phyloP scores from a whole-genome alignment of 2,888 invertebrate genomes.

The Opisthograptis luteolata region DNA sequence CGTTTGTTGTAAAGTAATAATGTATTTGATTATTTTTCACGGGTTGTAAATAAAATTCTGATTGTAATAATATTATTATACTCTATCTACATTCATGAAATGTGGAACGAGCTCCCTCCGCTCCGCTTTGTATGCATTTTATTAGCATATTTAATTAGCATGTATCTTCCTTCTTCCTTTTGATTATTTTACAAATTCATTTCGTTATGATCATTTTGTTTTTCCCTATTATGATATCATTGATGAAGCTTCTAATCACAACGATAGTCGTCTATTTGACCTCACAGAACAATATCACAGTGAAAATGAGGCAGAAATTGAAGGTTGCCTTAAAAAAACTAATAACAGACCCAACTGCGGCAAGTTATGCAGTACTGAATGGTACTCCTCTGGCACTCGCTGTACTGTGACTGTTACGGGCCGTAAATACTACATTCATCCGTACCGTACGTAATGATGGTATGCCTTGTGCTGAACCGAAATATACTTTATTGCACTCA shows the following conservation, averaged over 20 bases:
- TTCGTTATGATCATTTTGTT: not conserved
- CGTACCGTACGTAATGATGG: slow-evolving; percentile 64
- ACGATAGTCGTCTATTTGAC: not conserved
- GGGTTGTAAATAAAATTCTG: too few species aligned
- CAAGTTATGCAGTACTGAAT: slow-evolving; percentile 59
- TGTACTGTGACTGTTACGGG: slow-evolving; percentile 70
- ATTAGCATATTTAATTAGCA: too few species aligned
- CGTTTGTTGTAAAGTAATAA: too few species aligned
- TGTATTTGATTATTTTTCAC: too few species aligned
- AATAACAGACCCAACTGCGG: slow-evolving; percentile 58
- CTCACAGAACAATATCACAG: not conserved
- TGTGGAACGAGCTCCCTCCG: too few species aligned
- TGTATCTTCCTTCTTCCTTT: too few species aligned
- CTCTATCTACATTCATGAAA: too few species aligned
- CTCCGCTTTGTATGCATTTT: too few species aligned
- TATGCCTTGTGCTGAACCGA: slow-evolving; percentile 49
- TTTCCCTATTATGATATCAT: not conserved
- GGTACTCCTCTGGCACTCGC: slow-evolving; percentile 54
- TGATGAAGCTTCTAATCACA: not conserved
- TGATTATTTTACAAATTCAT: slow-evolving; percentile 21
- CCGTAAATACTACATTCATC: slow-evolving; percentile 62
- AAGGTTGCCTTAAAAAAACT: slow-evolving; percentile 66
- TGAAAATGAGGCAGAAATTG: slow-evolving; percentile 11
- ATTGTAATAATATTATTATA: too few species aligned
- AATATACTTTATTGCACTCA: slow-evolving; percentile 45